Evolutionary conservation across 2,797 vertebrate genomes (phyloP), one percentile per base, ranked within the genome.

Genomic region (Tachyglossus aculeatus): DNA sequence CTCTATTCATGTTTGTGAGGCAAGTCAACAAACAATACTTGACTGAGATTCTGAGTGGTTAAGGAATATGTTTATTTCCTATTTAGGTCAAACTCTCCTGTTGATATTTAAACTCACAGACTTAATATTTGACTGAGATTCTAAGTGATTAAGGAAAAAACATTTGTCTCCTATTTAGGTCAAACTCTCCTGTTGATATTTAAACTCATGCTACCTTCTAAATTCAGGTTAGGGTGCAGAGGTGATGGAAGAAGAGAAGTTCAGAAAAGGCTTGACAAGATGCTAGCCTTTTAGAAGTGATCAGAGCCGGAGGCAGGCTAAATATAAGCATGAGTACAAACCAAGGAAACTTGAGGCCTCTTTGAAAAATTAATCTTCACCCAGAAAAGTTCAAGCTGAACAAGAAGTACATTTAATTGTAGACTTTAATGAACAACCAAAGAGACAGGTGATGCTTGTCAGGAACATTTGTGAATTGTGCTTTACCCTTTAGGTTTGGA

Each of bases 1-100:
- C 67, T 70, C 13, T 76, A 77, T 85, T 87, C 88, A 74, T 34
- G 48, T 16, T 70, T 31, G 33, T 13, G 34, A 22, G 21, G 44
- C 72, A 29, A 71, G 69, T 85, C 82, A 81, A 56, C 68, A 87
- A 43, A 70, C 67, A 83, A 37, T 73, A 80, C 82, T 88, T 78
- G 32, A 19, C 59, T 77, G 47, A 74, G 56, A 47, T 65, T 82
- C 71, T 73, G 66, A 85, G 78, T 4, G 78, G 48, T 66, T 33
- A 80, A 74, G 64, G 34, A 81, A 79, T 88, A 82, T 57, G 50
- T 82, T 88, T 81, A 52, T 78, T 45, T 64, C 1, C 1, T 15
- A 51, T 64, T 74, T 66, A 64, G 74, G 14, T 21, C 21, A 56
- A 70, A 77, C n/a, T 71, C 82, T 75, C 54, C 44, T 14, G 14